Evolutionary conservation across 2,797 vertebrate genomes (phyloP).

Genomic region (Myiotriccus ornatus): DNA sequence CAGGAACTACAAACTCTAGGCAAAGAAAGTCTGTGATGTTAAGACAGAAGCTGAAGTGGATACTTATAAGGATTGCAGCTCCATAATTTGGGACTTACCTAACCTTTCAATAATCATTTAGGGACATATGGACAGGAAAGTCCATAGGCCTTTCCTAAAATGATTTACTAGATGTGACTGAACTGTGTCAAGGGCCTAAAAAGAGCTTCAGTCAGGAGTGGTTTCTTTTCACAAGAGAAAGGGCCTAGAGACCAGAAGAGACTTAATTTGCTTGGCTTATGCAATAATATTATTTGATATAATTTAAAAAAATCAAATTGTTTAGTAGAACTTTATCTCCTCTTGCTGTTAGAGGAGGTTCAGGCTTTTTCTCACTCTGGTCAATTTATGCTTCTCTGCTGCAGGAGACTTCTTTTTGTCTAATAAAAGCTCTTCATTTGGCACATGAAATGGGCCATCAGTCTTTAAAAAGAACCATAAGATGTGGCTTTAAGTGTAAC

Average conservation of each 20-base stretch:
- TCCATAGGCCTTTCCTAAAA: not conserved
- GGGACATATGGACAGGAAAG: not conserved
- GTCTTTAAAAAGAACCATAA: not conserved
- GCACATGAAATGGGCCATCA: not conserved
- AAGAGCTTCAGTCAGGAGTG: not conserved
- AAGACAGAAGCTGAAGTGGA: not conserved
- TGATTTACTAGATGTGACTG: not conserved
- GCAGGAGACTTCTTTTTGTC: not conserved
- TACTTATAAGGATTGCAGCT: not conserved
- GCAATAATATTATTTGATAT: not conserved
- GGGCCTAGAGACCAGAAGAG: not conserved
- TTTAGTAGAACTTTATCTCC: not conserved
- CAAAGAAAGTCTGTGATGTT: not conserved
- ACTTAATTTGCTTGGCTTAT: not conserved
- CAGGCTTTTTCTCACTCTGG: not conserved
- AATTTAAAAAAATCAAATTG: not conserved
- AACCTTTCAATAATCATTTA: not conserved
- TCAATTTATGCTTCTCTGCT: not conserved
- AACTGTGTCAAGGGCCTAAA: not conserved
- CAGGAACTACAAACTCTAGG: not conserved
- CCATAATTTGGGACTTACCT: not conserved
- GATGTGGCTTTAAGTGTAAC: not conserved
- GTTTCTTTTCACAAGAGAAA: not conserved
- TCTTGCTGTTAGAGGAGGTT: not conserved
- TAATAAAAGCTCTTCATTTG: not conserved